phyloP scores from a whole-genome alignment of 2,888 invertebrate genomes.

The Zootermopsis nevadensis region DNA sequence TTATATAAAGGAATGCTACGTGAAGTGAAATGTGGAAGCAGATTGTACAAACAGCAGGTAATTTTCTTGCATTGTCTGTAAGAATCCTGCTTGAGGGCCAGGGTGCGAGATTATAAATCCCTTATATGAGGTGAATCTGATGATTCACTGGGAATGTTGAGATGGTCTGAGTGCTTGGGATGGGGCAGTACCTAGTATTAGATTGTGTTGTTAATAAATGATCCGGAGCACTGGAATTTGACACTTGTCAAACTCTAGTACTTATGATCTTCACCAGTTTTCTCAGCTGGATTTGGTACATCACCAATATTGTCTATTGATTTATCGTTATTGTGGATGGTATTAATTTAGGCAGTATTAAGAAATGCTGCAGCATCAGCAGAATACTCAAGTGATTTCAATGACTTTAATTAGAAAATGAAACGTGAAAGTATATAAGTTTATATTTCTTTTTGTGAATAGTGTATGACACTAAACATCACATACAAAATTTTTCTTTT shows the following conservation, averaged over 20 bases:
- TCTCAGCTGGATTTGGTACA: background rate
- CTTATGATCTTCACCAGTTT: background rate
- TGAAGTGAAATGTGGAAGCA: conserved; percentile 47
- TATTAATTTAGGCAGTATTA: background rate
- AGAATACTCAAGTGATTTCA: background rate
- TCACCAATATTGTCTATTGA: background rate
- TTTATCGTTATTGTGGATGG: background rate
- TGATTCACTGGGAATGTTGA: background rate
- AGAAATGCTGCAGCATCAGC: background rate
- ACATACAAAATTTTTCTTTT: conserved; percentile 3
- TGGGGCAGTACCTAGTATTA: background rate
- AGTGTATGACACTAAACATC: background rate
- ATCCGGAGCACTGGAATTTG: background rate
- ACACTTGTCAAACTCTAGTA: background rate
- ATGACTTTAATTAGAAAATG: background rate
- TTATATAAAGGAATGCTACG: conserved; percentile 37
- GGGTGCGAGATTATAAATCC: conserved; percentile 46
- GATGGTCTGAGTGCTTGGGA: conserved; percentile 6
- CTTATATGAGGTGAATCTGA: background rate
- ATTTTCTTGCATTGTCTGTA: conserved; percentile 30
- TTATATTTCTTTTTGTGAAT: background rate
- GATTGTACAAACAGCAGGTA: conserved; percentile 44
- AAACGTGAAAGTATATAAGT: background rate
- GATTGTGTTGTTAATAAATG: background rate
- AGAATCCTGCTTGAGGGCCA: conserved; percentile 31